Percentiles rank a stretch among this genome's conserved stretches.
These are phyloP conservation scores for Myotis daubentonii DNA, from an alignment of 2,797 vertebrate genomes.

Conservation along the genomic window DNA sequence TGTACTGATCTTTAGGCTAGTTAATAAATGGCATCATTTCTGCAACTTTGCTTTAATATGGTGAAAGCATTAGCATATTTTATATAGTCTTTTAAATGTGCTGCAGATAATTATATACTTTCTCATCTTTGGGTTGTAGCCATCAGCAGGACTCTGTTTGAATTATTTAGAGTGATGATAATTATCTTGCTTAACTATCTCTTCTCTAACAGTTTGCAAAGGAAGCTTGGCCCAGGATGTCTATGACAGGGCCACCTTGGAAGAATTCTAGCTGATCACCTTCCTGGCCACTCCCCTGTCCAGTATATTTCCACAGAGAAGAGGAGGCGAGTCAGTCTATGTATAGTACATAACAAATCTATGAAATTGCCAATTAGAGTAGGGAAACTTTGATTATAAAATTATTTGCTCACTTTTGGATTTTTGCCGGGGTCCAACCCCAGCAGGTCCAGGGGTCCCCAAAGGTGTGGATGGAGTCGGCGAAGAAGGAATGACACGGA, in stretches of 20 bases:
- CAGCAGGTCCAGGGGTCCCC: too few relatives aligned
- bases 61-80: conserved; percentile 39
- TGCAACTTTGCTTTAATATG: neutral
- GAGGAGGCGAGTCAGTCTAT: neutral
- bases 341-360: neutral
- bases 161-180: conserved; percentile 50
- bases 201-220: neutral
- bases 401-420: conserved; percentile 8
- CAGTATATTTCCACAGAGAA: neutral
- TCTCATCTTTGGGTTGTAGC: conserved; percentile 49
- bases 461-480: too few relatives aligned
- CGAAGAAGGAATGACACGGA: too few relatives aligned
- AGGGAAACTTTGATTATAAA: neutral
- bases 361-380: neutral
- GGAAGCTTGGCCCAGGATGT: neutral
- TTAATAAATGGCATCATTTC: neutral
- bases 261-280: neutral
- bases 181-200: conserved; percentile 20
- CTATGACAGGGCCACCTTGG: neutral
- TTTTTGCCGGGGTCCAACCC: too few relatives aligned
- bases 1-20: neutral
- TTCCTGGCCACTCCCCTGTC: neutral
- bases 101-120: conserved; percentile 59
- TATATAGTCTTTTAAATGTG: conserved; percentile 27
- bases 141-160: conserved; percentile 23